Base-by-base conservation (phyloP, 1,140 invertebrate genomes). In the Triops cancriformis region DNA sequence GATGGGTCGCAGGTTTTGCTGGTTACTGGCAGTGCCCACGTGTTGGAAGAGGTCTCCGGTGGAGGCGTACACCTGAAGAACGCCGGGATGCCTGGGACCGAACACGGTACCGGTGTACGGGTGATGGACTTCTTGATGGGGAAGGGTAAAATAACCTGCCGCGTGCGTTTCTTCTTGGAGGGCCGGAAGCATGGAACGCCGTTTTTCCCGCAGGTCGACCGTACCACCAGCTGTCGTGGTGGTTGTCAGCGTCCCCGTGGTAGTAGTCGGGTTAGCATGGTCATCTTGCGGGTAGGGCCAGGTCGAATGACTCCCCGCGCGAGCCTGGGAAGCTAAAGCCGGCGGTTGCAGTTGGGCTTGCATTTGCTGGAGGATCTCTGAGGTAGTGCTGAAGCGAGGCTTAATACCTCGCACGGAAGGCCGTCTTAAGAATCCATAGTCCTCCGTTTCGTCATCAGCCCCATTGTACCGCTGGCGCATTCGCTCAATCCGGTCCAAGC, bases 341-440 rank as follows among this genome's bases (percentile, higher is more conserved):
- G 88, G 86, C 0, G 89, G 87, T 45, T 88, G 87, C 9, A 91
- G 82, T 81, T 92, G 90, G 73, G 88, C 88, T 83, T 92, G 91
- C 87, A 92, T 92, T 79, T 94, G 91, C 80, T 93, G 90, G 0
- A 94, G 84, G 12, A 94, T 93, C 81, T 95, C 92, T 51, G 90
- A 91, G 0, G 92, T 93, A 0, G 91, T 90, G 31, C 92, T 91
- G 73, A 93, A 91, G 45, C 91, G 87, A 0, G 89, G 88, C 80
- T 90, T 90, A 45, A 91, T 91, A 0, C 90, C 91, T 0, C 93
- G 87, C 1, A 96, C 94, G 0, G 93, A 93, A 0, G 94, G 94
- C 10, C 94, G 86, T n/a, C 92, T 87, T 81, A 93, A 92, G 83
- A 96, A 95, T 6, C 93, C 94, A 80, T 95, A 95, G 81, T 95